Conservation (phyloP, 53 echinoderm and acorn worm genomes). For the Glandiceps talaboti region DNA sequence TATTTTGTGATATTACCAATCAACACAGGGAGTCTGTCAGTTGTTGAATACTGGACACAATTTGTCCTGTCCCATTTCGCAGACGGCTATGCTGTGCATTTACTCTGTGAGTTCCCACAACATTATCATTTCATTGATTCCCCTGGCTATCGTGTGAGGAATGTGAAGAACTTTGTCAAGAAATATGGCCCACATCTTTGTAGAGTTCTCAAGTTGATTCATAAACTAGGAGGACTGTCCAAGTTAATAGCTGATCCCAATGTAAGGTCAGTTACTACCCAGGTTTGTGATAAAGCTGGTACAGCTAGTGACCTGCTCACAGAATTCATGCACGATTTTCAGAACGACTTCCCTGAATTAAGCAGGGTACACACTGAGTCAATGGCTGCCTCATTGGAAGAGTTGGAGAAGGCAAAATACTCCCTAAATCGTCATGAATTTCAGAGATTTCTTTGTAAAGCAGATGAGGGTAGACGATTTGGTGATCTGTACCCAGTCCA, state of each 20-base stretch:
- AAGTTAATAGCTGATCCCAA: background rate
- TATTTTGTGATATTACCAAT: background rate
- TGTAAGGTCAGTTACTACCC: background rate
- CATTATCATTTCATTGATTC: background rate
- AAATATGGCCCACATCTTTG: background rate
- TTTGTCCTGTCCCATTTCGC: background rate
- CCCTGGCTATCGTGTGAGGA: background rate
- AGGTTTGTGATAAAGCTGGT: background rate
- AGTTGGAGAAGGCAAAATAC: background rate
- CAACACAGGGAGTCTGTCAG: background rate
- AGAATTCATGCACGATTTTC: background rate
- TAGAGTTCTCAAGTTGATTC: background rate
- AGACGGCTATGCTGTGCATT: background rate
- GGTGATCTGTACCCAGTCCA: background rate
- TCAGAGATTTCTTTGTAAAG: background rate
- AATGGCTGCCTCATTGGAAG: background rate
- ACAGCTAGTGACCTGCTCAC: background rate
- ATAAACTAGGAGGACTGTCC: background rate
- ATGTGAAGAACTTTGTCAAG: background rate
- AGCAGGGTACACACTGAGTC: background rate
- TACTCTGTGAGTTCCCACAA: background rate
- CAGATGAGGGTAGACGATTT: background rate
- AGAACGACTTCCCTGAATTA: background rate
- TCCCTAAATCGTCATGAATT: background rate
- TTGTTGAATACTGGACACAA: background rate